Percentiles rank a stretch among this genome's conserved stretches.
These are phyloP conservation scores for Phenganax marumi DNA, from an alignment of 92 coral and sea anemone species.

Conservation along the genomic window DNA sequence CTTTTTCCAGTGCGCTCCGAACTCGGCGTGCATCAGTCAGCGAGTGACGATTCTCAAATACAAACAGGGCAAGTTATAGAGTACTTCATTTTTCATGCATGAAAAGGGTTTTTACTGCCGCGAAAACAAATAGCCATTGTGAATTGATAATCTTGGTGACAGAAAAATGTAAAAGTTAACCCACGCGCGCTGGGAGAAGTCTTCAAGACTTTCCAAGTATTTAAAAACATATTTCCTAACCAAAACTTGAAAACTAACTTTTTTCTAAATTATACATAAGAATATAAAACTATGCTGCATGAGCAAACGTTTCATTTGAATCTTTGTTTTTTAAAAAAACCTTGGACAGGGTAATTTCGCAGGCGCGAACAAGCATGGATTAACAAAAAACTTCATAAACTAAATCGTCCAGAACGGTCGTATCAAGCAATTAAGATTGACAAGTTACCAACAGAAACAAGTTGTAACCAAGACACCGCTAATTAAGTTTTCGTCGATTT, in stretches of 20 bases:
- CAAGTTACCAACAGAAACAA: not conserved
- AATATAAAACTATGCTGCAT: no score
- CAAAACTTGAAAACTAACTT: not conserved
- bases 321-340: not conserved
- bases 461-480: no score
- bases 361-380: not conserved
- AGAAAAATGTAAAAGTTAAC: slow-evolving; percentile 11
- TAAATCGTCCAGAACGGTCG: not conserved
- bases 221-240: not conserved
- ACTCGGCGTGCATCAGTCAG: not conserved
- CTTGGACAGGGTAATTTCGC: not conserved
- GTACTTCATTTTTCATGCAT: not conserved
- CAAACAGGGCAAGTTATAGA: not conserved
- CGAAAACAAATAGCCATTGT: slow-evolving; percentile 30
- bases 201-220: not conserved
- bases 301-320: no score
- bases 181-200: not conserved
- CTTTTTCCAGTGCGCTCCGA: not conserved
- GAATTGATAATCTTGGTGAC: slow-evolving; percentile 16
- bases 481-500: no score
- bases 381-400: slow-evolving; percentile 13
- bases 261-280: no score
- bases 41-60: slow-evolving; percentile 25
- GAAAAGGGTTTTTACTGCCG: not conserved
- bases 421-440: not conserved